Evolutionary conservation across 1,140 invertebrate species (phyloP), one percentile per base, ranked within the genome.

Genomic region (Drosophila tsacasi): DNA sequence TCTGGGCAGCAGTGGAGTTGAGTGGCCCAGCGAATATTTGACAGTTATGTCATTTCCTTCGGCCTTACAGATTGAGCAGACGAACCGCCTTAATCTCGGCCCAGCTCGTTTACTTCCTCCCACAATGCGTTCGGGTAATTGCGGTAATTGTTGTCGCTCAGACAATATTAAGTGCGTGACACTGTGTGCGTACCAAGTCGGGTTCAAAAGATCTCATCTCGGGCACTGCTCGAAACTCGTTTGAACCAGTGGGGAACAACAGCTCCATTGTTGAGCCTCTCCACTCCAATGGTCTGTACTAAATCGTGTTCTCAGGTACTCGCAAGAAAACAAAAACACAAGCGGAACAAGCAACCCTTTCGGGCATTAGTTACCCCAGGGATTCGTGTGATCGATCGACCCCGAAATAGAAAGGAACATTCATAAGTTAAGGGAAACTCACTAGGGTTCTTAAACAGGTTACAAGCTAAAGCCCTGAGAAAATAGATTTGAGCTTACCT

Each of bases 61-160:
- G 64, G 47, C 42, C 15, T 47, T 25, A 46, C 54, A 57, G 59
- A 64, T 40, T 55, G 46, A 37, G 60, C 27, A 60, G 54, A 57
- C 40, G n/a, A 32, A 42, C 72, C 35, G 79, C 78, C 61, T 75
- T 68, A 81, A 81, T 83, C 76, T 76, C 68, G 72, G 23, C 64
- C 78, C 76, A 79, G 46, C 76, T 84, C 62, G 64, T 55, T 85
- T 83, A 87, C 86, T 87, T 82, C 85, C 80, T 83, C 77, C 76
- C 81, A 72, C 84, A 89, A 83, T 67, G 75, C 65, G 49, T 66
- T 65, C 44, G 67, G 60, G 66, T 73, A 85, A 86, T 81, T 79
- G 52, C 55, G 66, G 79, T 82, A 89, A 87, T 87, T 87, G 84
- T 75, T 75, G 61, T 63, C 69, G 59, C 50, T 55, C 83, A 73